Base-by-base conservation (phyloP, 2,113 vertebrate species). In the Crotalus horridus region DNA sequence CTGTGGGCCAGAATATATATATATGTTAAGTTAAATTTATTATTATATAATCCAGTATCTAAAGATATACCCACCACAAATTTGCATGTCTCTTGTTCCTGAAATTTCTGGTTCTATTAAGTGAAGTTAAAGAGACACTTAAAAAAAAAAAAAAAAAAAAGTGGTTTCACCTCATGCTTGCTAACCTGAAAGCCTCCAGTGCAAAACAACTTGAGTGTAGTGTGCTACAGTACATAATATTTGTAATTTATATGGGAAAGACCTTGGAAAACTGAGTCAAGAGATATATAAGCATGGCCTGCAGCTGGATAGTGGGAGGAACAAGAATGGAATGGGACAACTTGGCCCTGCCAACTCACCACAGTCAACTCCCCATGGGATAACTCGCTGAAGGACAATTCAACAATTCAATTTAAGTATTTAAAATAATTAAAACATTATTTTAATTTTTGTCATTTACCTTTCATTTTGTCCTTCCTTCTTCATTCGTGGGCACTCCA, bases 41-140 rank as follows among this genome's bases (percentile, higher is more conserved):
- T 0, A 3, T 2, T 3, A 20, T 4, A 33, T 33, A n/a, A 48
- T 91, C 64, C 92, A 46, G 39, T 90, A 91, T 85, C 61, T 54
- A 53, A 0, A 0, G n/a, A 51, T 29, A 91, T 69, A 69, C 12
- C 4, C 4, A 15, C 61, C 61, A 39, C 7, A 0, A 1, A 85
- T 91, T 46, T 92, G 81, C 3, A 33, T 54, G 56, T n/a, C 93
- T 33, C 86, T 85, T 29, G 54, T 43, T 74, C 33, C 39, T 81
- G 69, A 81, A 9, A 81, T 39, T 81, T 20, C 6, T 21, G 21
- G 51, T 56, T 56, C 21, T 10, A 5, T 55, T 48, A 21, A 91
- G 24, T 33, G 11, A 39, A 55, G 55, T 39, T 33, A 89, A 58
- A 51, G 43, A 51, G 7, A 6, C 23, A 53, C 10, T 74, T 39